A percentile compares a stretch with the other conserved stretches of the same genome.
Conservation (phyloP, 92 coral and sea anemone genomes). For the Bergia puertoricense region DNA sequence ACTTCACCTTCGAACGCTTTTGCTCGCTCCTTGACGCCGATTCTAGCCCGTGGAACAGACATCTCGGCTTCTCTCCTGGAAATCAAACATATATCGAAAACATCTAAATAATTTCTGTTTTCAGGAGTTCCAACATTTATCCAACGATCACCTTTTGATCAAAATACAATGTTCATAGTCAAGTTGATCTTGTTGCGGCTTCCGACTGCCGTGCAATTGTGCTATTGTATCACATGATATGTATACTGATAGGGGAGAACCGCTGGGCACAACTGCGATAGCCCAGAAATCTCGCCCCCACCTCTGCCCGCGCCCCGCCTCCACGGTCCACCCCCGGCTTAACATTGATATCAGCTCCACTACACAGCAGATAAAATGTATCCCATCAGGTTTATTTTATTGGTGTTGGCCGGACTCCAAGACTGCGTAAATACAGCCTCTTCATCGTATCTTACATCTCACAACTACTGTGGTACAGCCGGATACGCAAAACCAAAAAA, state of each 20-base stretch:
- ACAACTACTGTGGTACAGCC: too few species aligned
- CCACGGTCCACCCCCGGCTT: too few species aligned
- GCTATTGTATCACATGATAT: conserved; percentile 28
- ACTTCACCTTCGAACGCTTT: conserved; percentile 76
- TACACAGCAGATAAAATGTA: too few species aligned
- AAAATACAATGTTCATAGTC: neutral
- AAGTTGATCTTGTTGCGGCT: neutral
- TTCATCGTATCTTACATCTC: too few species aligned
- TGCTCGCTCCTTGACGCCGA: conserved; percentile 73
- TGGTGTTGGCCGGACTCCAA: too few species aligned
- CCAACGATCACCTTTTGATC: neutral
- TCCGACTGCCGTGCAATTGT: conserved; percentile 3
- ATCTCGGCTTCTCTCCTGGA: neutral
- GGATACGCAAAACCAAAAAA: too few species aligned
- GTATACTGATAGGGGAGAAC: neutral
- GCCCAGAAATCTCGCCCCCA: neutral
- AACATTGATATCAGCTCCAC: too few species aligned
- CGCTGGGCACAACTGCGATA: conserved; percentile 11
- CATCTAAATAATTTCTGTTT: neutral
- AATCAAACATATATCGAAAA: neutral
- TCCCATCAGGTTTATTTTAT: too few species aligned
- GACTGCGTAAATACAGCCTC: too few species aligned
- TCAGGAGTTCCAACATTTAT: neutral
- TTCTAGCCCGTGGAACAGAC: conserved; percentile 30
- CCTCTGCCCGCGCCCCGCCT: too few species aligned